Percentiles rank a stretch among this genome's conserved stretches.
phyloP scores from a whole-genome alignment of 2,113 vertebrate species.

The Pelvicachromis taeniatus region DNA sequence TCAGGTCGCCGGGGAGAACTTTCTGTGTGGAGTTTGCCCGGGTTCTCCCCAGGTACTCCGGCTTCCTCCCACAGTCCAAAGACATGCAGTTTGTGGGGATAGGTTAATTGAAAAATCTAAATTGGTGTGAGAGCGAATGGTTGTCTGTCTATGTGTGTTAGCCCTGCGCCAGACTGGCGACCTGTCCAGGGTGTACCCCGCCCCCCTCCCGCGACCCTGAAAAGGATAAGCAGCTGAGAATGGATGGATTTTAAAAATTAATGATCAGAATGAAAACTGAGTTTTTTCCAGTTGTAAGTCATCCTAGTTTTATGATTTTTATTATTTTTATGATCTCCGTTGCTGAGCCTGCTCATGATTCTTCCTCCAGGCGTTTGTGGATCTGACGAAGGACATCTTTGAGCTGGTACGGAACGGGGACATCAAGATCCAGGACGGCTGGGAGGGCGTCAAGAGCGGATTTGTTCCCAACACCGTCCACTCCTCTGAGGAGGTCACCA shows the following conservation, averaged over 20 bases:
- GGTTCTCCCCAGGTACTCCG: no score
- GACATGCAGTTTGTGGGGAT: no score
- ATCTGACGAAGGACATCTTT: conserved; percentile 92
- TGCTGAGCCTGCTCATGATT: not conserved
- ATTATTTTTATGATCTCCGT: not conserved
- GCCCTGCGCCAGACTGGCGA: no score
- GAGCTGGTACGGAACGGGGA: conserved; percentile 93
- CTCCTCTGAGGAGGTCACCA: conserved; percentile 92
- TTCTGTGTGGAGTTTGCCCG: no score
- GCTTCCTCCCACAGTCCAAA: no score
- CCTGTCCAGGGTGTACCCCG: no score
- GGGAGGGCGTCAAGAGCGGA: conserved; percentile 97
- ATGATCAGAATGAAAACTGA: not conserved
- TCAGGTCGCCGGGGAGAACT: no score
- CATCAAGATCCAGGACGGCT: conserved; percentile 94
- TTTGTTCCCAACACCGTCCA: conserved; percentile 94
- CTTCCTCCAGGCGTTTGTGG: conserved; percentile 79
- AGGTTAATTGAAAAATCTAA: no score
- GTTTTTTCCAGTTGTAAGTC: not conserved
- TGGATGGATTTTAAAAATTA: not conserved
- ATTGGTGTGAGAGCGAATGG: no score
- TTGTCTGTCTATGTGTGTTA: no score
- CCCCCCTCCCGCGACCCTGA: no score
- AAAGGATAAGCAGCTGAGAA: no score
- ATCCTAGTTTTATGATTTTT: not conserved